phyloP scores from a whole-genome alignment of 2,888 invertebrate species.

The Allolobophora icterica region DNA sequence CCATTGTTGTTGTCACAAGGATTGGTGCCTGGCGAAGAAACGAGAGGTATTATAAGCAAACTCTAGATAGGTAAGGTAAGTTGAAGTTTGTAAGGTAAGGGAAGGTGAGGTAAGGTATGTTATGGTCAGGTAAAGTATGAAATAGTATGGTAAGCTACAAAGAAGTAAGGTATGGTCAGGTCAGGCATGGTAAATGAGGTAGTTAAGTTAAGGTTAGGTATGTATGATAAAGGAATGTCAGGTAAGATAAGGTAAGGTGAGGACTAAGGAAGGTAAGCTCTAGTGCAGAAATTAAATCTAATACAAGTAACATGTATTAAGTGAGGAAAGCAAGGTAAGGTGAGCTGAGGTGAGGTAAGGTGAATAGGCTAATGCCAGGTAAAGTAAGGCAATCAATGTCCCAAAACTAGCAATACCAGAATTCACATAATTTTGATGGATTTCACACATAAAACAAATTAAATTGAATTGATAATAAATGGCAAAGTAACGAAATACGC shows the following conservation, averaged over 20 bases:
- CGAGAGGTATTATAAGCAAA: background rate
- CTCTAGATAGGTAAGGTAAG: background rate
- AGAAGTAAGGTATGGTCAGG: background rate
- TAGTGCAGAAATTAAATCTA: no score
- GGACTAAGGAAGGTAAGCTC: background rate
- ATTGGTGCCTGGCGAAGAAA: constrained; percentile 52
- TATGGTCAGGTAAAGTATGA: background rate
- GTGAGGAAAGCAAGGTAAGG: background rate
- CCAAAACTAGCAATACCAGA: background rate
- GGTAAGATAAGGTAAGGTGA: background rate
- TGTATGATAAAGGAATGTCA: background rate
- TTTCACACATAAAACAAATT: background rate
- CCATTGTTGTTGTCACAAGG: constrained; percentile 83
- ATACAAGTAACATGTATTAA: no score
- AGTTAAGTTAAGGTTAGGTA: background rate
- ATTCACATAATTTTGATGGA: background rate
- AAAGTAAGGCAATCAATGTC: background rate
- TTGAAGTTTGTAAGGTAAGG: background rate
- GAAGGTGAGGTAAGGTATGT: background rate
- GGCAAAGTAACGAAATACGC: background rate
- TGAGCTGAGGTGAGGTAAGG: background rate
- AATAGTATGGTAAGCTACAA: background rate
- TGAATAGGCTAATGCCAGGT: background rate
- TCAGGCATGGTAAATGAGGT: background rate
- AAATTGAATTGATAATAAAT: background rate